Percentiles rank a stretch among this genome's conserved stretches.
phyloP scores from a whole-genome alignment of 2,888 invertebrate genomes.

The Drosophila kanekoi region DNA sequence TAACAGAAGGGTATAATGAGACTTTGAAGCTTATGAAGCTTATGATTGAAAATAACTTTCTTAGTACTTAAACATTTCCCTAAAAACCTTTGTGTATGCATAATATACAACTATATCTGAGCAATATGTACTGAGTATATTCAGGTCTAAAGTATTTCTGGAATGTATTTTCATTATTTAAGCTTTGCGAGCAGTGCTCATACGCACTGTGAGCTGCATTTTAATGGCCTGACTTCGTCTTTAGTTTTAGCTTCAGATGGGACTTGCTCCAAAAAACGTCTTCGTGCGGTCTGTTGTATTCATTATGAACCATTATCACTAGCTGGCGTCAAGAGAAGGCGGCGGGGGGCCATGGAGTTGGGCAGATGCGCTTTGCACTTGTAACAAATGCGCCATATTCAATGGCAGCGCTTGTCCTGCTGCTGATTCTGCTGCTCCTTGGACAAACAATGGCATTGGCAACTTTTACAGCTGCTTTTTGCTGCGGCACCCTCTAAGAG shows the following conservation, averaged over 20 bases:
- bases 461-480: conserved; percentile 70
- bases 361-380: conserved; percentile 62
- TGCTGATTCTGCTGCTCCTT: conserved; percentile 28
- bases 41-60: too few relatives aligned
- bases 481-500: conserved; percentile 3
- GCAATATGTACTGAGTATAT: too few relatives aligned
- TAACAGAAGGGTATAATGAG: not conserved
- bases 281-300: conserved; percentile 74
- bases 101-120: too few relatives aligned
- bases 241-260: conserved; percentile 28
- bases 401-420: conserved; percentile 53
- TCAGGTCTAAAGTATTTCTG: not conserved
- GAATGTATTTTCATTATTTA: conserved; percentile 3
- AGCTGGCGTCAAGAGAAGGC: conserved; percentile 71
- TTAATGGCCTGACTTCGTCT: conserved; percentile 44
- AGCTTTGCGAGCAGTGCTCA: conserved; percentile 37
- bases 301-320: conserved; percentile 80
- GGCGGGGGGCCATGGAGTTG: conserved; percentile 8
- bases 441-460: conserved; percentile 65
- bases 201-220: conserved; percentile 60
- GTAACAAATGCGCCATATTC: conserved; percentile 77
- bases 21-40: too few relatives aligned
- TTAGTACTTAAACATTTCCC: too few relatives aligned
- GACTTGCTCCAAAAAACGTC: conserved; percentile 38
- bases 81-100: too few relatives aligned